Conservation (phyloP, 37 sponge, comb jelly and placozoan genomes). For the Bolinopsis microptera region DNA sequence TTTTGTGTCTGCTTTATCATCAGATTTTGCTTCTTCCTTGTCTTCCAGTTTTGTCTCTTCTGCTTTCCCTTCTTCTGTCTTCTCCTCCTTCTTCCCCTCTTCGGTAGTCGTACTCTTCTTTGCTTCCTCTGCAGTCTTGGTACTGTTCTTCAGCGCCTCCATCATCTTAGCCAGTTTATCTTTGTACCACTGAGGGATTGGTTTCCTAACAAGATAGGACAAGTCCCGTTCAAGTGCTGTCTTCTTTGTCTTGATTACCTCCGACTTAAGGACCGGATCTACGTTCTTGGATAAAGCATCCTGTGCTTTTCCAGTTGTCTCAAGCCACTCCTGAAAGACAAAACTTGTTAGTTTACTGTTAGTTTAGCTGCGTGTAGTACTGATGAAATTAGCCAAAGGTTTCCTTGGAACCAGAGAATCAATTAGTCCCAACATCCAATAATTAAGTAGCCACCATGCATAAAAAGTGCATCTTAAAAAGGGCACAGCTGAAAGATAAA, state of each 20-base stretch:
- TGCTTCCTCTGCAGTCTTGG: neutral
- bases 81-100: neutral
- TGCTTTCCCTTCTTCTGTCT: neutral
- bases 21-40: neutral
- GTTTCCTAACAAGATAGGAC: conserved; percentile 54
- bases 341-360: too few relatives aligned
- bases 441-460: too few relatives aligned
- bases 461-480: too few relatives aligned
- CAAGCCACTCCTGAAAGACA: conserved; percentile 23
- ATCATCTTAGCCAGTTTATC: conserved; percentile 59
- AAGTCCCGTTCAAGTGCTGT: conserved; percentile 2
- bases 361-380: too few relatives aligned
- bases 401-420: too few relatives aligned
- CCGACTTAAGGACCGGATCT: conserved; percentile 7
- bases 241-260: neutral
- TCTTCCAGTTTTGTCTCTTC: neutral
- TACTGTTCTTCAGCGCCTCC: conserved; percentile 54
- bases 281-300: neutral
- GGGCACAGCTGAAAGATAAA: neutral
- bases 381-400: too few relatives aligned
- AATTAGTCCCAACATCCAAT: too few relatives aligned
- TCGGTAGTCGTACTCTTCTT: neutral
- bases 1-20: neutral
- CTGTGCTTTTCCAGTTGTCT: neutral
- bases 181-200: conserved; percentile 62